Evolutionary conservation across 2,797 vertebrate genomes (phyloP).

Genomic region (Lepus oiostolus): DNA sequence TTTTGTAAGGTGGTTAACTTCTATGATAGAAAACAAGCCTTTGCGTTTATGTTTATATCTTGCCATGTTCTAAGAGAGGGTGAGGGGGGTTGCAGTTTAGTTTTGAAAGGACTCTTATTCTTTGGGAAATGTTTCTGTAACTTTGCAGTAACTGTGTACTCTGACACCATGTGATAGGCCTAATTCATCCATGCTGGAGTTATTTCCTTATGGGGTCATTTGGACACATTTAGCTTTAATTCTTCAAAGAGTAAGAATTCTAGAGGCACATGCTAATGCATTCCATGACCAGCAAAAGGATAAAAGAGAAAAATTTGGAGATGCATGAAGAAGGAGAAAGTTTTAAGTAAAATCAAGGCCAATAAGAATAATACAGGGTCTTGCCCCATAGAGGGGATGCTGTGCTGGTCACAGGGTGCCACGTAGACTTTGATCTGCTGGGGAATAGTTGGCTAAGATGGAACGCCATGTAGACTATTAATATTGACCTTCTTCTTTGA

Average conservation of each 20-base stretch:
- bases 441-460: background rate
- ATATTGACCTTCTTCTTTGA: slow-evolving; percentile 3
- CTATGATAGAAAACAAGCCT: background rate
- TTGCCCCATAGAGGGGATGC: background rate
- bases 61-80: background rate
- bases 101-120: slow-evolving; percentile 46
- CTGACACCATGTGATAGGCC: background rate
- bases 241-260: background rate
- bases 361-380: background rate
- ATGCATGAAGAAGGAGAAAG: background rate
- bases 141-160: background rate
- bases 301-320: background rate
- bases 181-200: background rate
- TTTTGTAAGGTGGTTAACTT: background rate
- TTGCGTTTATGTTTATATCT: background rate
- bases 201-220: background rate
- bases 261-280: background rate
- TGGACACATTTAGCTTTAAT: background rate
- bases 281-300: background rate
- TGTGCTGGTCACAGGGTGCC: background rate
- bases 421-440: background rate
- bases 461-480: background rate
- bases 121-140: background rate
- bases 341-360: background rate
- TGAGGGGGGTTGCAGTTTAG: background rate